Percentiles rank a stretch among this genome's conserved stretches.
phyloP scores from a whole-genome alignment of 2,797 vertebrate genomes.

The Echeneis naucrates region DNA sequence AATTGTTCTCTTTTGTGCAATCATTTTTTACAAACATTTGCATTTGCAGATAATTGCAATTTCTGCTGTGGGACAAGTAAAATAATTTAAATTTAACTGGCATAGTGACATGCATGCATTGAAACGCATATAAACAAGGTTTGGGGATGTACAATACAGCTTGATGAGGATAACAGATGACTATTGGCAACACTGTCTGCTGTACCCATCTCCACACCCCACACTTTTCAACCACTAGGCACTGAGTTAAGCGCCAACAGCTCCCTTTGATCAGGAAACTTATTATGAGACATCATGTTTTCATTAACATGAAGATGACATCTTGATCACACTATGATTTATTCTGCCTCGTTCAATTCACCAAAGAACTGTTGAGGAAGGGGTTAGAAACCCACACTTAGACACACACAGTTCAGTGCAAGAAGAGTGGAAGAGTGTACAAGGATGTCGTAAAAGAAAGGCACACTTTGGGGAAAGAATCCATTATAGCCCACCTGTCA shows the following conservation, averaged over 20 bases:
- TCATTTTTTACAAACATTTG: too few relatives aligned
- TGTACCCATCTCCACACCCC: constrained; percentile 36
- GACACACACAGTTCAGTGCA: neutral
- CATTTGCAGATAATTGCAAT: too few relatives aligned
- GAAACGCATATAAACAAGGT: neutral
- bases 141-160: constrained; percentile 13
- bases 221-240: constrained; percentile 55
- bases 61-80: too few relatives aligned
- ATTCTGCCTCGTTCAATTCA: constrained; percentile 77
- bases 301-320: constrained; percentile 81
- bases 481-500: constrained; percentile 77
- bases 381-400: constrained; percentile 23
- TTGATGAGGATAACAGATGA: constrained; percentile 49
- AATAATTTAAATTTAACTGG: too few relatives aligned
- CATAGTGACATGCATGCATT: neutral
- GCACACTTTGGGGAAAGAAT: constrained; percentile 73
- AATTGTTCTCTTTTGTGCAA: too few relatives aligned
- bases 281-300: constrained; percentile 80
- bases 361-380: constrained; percentile 65
- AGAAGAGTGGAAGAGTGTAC: constrained; percentile 34
- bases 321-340: constrained; percentile 80
- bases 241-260: constrained; percentile 58
- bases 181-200: constrained; percentile 40
- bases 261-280: constrained; percentile 73
- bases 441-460: constrained; percentile 52